Base-by-base conservation (phyloP, 1,140 invertebrate species). In the Drosophila nannoptera region DNA sequence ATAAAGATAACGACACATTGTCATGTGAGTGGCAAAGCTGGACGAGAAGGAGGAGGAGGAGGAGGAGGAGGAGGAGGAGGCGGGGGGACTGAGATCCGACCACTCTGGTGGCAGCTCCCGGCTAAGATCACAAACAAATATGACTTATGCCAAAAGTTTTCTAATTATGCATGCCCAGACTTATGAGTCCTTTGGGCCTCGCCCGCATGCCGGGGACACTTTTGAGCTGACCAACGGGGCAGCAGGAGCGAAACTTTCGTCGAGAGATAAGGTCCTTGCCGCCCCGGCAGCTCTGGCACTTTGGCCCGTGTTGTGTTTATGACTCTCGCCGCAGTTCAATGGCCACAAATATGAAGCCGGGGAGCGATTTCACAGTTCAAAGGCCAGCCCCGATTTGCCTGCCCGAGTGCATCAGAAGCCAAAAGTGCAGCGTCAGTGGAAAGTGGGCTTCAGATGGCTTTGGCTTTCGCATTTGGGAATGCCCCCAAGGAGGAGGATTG, bases 1-100 rank as follows among this genome's bases (percentile, higher is more conserved):
- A 87, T 87, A 78, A 77, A 81, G 78, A 84, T 81, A 84, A 70
- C 71, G 71, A 69, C 72, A 68, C 81, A 76, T 74, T 84, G 78
- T 87, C 77, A 56, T 87, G 84, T 78, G 36, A 3, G 22, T 22
- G 22, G 1, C 22, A 22, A 22, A 22, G 22, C 22, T 22, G 22
- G 22, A 22, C 1, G 3, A 1, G 22, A 3, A 22, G 22, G 1
- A 22, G 22, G 22, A 22, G 22, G 3, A 1, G 22, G 22, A 22
- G 22, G 1, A 22, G 22, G 22, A 22, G 22, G 22, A 22, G 22
- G 22, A 22, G 22, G 22, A 22, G 22, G 22, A 22, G 22, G 22
- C 1, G 22, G 22, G 3, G 22, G 22, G 22, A 22, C 22, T 22
- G 22, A 22, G 22, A 22, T 22, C 22, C 22, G 22, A 31, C 22